phyloP scores from a whole-genome alignment of 2,113 vertebrate species.

The Siniperca chuatsi region DNA sequence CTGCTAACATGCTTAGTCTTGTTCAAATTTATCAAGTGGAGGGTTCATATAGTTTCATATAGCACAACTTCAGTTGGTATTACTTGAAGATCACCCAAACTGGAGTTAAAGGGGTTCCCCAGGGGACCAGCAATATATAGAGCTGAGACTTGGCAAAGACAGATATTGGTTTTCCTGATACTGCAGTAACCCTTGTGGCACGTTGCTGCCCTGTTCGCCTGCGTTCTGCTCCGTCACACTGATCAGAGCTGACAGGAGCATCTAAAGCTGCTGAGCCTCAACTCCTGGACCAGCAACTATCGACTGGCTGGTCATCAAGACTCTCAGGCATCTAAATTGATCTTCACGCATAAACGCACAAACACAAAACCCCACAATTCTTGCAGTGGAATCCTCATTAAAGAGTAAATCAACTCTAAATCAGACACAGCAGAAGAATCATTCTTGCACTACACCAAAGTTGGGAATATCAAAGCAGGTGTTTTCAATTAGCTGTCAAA shows the following conservation, averaged over 20 bases:
- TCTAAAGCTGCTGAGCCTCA: conserved; percentile 53
- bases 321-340: conserved; percentile 32
- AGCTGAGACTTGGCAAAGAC: conserved; percentile 8
- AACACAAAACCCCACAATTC: conserved; percentile 9
- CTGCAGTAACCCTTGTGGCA: conserved; percentile 29
- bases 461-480: conserved; percentile 5
- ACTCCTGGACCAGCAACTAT: conserved; percentile 30
- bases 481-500: neutral
- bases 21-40: neutral
- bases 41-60: neutral
- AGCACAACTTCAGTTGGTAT: neutral
- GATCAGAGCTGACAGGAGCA: conserved; percentile 65
- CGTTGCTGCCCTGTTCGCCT: conserved; percentile 13
- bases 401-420: conserved; percentile 18
- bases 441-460: neutral
- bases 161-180: conserved; percentile 58
- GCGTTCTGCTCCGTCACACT: conserved; percentile 65
- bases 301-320: conserved; percentile 35
- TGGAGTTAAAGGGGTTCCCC: neutral
- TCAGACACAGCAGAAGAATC: neutral
- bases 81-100: neutral
- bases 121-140: neutral
- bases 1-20: neutral
- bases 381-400: conserved; percentile 5
- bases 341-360: conserved; percentile 28